Conservation (phyloP, 2,113 vertebrate genomes). For the Herpetotheres cachinnans region DNA sequence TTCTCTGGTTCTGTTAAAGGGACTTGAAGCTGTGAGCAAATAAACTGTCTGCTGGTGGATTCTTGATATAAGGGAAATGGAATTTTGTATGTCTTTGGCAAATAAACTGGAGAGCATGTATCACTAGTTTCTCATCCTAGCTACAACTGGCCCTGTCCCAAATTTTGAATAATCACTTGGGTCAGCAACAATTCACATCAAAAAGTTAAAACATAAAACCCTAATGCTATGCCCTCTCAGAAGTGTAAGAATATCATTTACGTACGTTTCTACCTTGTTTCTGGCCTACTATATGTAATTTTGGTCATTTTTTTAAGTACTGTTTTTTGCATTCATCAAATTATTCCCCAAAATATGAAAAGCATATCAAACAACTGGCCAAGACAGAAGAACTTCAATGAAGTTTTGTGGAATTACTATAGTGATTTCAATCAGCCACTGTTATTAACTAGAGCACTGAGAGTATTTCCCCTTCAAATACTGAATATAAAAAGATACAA, state of each 20-base stretch:
- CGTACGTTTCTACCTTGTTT: background rate
- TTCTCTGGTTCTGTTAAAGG: background rate
- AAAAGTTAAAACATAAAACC: background rate
- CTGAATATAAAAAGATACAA: background rate
- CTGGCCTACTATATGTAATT: background rate
- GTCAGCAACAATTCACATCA: background rate
- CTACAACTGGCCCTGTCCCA: background rate
- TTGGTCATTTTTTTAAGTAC: background rate
- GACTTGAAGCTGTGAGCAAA: conserved; percentile 4
- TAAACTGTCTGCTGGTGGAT: background rate
- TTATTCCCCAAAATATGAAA: background rate
- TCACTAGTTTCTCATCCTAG: background rate
- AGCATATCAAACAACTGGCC: background rate
- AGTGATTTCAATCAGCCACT: background rate
- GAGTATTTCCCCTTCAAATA: background rate
- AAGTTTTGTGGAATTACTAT: background rate
- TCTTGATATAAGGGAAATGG: background rate
- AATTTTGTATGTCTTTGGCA: background rate
- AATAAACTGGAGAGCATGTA: background rate
- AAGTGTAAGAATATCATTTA: background rate
- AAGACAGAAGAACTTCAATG: background rate
- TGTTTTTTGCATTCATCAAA: background rate
- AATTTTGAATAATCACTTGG: background rate
- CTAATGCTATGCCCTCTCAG: background rate
- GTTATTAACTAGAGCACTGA: background rate